Evolutionary conservation across 2,113 vertebrate genomes (phyloP).

Genomic region (Vidua macroura): DNA sequence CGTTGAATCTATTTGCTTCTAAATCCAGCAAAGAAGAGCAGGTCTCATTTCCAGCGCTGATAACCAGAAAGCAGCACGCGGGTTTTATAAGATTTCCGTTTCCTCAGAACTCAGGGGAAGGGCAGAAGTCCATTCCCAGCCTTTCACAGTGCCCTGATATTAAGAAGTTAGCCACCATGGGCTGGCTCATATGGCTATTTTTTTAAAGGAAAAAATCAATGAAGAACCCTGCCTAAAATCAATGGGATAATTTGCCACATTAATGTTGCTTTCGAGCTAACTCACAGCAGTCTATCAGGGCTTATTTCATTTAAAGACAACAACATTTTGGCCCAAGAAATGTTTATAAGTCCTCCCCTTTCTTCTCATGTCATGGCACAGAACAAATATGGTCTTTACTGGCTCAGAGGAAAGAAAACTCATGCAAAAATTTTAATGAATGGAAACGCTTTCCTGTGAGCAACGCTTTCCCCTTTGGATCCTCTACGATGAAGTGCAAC

Average conservation of each 20-base stretch:
- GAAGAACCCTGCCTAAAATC: conserved; percentile 63
- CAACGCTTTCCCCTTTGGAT: background rate
- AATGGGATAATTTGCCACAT: conserved; percentile 47
- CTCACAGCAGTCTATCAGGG: background rate
- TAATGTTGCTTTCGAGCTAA: conserved; percentile 31
- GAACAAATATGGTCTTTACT: background rate
- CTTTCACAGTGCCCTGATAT: background rate
- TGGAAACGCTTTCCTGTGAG: background rate
- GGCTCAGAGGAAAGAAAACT: background rate
- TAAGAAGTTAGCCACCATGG: conserved; percentile 7
- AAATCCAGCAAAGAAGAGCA: background rate
- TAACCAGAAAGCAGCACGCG: background rate
- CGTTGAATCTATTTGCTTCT: conserved; percentile 1
- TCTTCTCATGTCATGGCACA: background rate
- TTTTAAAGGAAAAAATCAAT: conserved; percentile 39
- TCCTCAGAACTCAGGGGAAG: background rate
- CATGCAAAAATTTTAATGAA: background rate
- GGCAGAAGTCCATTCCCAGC: background rate
- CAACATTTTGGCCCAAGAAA: background rate
- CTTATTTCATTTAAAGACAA: background rate
- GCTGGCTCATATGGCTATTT: background rate
- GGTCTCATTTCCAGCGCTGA: background rate
- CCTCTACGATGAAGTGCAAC: background rate
- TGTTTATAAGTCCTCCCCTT: background rate
- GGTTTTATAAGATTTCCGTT: background rate